Conservation (phyloP, 2,797 vertebrate species). For the Pantherophis alleghaniensis region DNA sequence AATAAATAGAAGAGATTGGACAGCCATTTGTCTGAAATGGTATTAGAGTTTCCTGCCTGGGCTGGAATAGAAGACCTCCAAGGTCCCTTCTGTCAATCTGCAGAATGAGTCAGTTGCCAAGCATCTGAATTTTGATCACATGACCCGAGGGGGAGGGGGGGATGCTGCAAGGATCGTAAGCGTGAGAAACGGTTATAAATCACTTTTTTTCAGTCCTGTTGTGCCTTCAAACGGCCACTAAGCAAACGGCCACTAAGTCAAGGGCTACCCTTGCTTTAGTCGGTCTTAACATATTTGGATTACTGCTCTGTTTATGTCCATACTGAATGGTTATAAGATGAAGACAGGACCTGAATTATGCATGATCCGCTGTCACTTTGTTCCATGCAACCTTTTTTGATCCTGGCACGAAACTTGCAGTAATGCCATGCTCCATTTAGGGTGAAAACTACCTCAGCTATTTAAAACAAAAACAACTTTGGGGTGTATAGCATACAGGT, state of each 20-base stretch:
- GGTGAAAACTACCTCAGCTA: background rate
- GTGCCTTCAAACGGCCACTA: no score
- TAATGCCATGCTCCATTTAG: background rate
- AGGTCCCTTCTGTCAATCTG: no score
- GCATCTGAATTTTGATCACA: no score
- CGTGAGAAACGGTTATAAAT: no score
- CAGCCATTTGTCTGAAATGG: no score
- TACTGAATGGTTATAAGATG: background rate
- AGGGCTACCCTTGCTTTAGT: background rate
- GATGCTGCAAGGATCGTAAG: no score
- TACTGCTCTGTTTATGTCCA: background rate
- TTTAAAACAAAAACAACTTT: background rate
- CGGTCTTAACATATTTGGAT: background rate
- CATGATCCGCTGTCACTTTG: background rate
- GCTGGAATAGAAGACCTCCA: no score
- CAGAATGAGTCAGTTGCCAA: no score
- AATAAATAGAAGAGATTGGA: no score
- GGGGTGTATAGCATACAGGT: background rate
- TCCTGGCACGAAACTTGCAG: background rate
- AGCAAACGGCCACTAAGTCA: no score
- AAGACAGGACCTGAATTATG: background rate
- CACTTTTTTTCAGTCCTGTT: no score
- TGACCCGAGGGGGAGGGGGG: fast-evolving
- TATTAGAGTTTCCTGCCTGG: no score
- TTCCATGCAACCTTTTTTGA: background rate